Base-by-base conservation (phyloP, 2,113 vertebrate species). In the Oreochromis tanganicae region DNA sequence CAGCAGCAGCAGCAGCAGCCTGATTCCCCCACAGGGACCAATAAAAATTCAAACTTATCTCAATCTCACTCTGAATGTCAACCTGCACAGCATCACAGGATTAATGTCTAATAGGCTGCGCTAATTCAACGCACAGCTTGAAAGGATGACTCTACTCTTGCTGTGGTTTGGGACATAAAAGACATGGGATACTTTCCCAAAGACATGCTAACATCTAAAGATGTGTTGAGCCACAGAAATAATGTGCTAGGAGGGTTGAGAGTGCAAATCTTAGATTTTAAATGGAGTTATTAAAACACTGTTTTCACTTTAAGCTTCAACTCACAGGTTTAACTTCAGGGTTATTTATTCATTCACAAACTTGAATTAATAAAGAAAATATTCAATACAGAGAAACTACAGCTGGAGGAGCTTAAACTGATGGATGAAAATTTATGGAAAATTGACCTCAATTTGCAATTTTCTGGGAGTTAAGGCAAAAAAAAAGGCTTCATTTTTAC, bases 21-120 rank as follows among this genome's bases (percentile, higher is more conserved):
- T 10, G 52, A 78, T 89, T 73, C 38, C 82, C 89, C 87, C 73
- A 78, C 78, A 21, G 89, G 84, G 86, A 85, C 71, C 73, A 61
- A 75, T 87, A 78, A 84, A 63, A 32, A 10, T 27, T 68, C 6
- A 11, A 75, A 55, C 59, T 83, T 27, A 83, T 91, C 86, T 85
- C 57, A 32, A 9, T 61, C 55, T 81, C 16, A 38, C 52, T 14
- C 66, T 36, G 80, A 87, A 68, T 10, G 79, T 43, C 34, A 61
- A 84, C 56, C 78, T 81, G 81, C 61, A 48, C 59, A 36, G 43
- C 41, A 46, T 46, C 85, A 54, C 36, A 75, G 54, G 43, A 84
- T 57, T 19, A n/a, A 12, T 78, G 59, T 21, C 32, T 59, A 86
- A 21, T 59, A 34, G 56, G 27, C 21, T 54, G 24, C 19, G 9